phyloP scores from a whole-genome alignment of 2,113 vertebrate species.

The Columba janthina region DNA sequence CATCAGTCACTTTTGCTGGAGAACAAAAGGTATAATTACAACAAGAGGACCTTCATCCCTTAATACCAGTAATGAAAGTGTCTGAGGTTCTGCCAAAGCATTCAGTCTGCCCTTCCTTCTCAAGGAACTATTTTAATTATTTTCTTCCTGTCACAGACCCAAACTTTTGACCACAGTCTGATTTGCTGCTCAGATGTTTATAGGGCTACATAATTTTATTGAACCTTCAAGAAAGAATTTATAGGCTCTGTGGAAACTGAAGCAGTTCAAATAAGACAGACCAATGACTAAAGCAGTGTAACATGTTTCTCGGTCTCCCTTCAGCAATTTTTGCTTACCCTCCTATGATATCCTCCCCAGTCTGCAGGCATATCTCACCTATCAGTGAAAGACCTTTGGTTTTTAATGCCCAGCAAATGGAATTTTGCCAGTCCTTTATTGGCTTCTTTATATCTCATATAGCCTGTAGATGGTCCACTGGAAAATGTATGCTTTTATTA shows the following conservation, averaged over 20 bases:
- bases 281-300: conserved; percentile 1
- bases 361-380: neutral
- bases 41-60: neutral
- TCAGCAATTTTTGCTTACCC: neutral
- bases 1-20: neutral
- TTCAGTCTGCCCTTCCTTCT: neutral
- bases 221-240: conserved; percentile 24
- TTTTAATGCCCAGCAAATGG: neutral
- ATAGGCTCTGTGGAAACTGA: conserved; percentile 11
- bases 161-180: conserved; percentile 10
- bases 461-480: neutral
- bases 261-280: conserved; percentile 12
- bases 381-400: neutral
- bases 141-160: conserved; percentile 27
- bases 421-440: neutral
- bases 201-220: conserved; percentile 10
- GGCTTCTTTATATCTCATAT: neutral
- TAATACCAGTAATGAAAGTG: neutral
- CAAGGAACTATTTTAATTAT: conserved; percentile 24
- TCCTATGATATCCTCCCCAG: neutral
- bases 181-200: conserved; percentile 45
- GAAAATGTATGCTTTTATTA: neutral
- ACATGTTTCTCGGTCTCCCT: neutral
- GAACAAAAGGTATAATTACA: neutral
- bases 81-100: neutral